Evolutionary conservation across 2,797 vertebrate species (phyloP).

Genomic region (Eidolon dupreanum): DNA sequence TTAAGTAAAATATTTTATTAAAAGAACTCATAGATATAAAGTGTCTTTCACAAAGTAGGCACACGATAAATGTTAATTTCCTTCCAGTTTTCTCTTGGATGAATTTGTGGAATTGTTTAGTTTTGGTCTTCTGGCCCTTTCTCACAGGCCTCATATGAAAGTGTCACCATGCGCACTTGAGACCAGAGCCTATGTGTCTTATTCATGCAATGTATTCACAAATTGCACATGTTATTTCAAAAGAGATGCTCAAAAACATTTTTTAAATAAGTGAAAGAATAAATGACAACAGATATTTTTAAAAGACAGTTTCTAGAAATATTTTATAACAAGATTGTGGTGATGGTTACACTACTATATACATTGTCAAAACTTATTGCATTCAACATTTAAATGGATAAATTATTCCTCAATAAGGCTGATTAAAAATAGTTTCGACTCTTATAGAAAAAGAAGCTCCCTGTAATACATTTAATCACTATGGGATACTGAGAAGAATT

Average conservation of each 20-base stretch:
- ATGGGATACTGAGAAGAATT: background rate
- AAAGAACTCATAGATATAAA: background rate
- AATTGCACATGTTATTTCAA: background rate
- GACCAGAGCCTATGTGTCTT: background rate
- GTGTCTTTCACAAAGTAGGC: background rate
- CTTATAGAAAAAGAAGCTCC: background rate
- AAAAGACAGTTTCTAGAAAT: background rate
- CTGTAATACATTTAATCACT: background rate
- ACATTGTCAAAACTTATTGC: background rate
- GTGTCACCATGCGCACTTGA: background rate
- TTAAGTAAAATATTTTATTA: conserved; percentile 13
- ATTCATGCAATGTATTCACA: background rate
- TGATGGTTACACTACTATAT: background rate
- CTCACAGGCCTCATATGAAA: background rate
- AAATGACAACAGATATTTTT: background rate
- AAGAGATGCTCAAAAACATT: background rate
- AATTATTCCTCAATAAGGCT: conserved; percentile 40
- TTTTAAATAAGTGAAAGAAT: background rate
- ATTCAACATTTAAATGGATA: background rate
- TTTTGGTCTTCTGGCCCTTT: background rate
- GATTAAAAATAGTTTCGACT: conserved; percentile 25
- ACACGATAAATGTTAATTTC: background rate
- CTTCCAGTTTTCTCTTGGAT: background rate
- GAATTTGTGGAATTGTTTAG: background rate
- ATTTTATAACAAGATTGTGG: background rate